These are phyloP conservation scores for Cheilosia urbana DNA, from an alignment of 2,888 invertebrate genomes.

Conservation along the genomic window DNA sequence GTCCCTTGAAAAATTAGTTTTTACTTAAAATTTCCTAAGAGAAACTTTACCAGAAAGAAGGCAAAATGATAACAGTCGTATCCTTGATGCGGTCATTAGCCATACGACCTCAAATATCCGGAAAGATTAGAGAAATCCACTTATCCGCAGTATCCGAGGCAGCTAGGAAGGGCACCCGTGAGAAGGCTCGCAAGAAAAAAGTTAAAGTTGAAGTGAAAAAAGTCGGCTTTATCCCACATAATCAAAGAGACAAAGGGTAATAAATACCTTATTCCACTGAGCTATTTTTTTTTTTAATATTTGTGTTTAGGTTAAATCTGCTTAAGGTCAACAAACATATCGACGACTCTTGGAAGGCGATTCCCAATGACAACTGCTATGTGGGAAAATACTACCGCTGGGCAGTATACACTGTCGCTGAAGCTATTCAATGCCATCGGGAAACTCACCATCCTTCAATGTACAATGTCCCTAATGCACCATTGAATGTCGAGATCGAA, in stretches of 20 bases:
- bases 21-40: constrained; percentile 13
- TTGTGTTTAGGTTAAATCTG: constrained; percentile 82
- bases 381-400: constrained; percentile 85
- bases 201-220: constrained; percentile 91
- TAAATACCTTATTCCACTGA: background rate
- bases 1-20: background rate
- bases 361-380: constrained; percentile 88
- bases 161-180: constrained; percentile 93
- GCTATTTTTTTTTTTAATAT: background rate
- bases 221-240: constrained; percentile 90
- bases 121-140: constrained; percentile 84
- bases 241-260: constrained; percentile 86
- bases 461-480: constrained; percentile 90
- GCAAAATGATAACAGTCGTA: constrained; percentile 78
- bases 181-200: constrained; percentile 90
- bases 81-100: constrained; percentile 78
- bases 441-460: constrained; percentile 93
- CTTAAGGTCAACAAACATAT: constrained; percentile 85
- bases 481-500: constrained; percentile 89
- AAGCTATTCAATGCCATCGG: constrained; percentile 91
- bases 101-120: constrained; percentile 77
- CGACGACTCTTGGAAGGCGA: constrained; percentile 86
- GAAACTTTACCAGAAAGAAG: constrained; percentile 8
- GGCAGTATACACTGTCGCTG: constrained; percentile 88
- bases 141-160: constrained; percentile 87